These are phyloP conservation scores for Pammene aurita DNA, from an alignment of 2,888 invertebrate genomes.

Conservation along the genomic window DNA sequence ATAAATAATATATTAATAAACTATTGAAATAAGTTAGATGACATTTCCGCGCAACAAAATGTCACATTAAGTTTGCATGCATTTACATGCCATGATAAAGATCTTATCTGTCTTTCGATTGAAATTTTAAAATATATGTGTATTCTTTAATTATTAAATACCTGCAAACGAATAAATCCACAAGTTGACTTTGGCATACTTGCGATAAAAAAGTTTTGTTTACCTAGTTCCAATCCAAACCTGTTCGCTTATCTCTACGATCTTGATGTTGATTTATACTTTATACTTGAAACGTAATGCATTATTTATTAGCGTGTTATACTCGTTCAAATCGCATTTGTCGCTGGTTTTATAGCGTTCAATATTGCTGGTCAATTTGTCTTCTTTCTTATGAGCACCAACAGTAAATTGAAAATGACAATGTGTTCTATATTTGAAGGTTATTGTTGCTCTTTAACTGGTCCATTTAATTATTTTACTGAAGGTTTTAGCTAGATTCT, in stretches of 20 bases:
- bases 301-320: slow-evolving; percentile 36
- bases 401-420: neutral
- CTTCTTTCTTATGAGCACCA: slow-evolving; percentile 3
- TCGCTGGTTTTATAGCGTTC: slow-evolving; percentile 22
- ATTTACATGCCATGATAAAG: no score
- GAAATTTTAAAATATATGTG: no score
- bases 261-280: slow-evolving; percentile 34
- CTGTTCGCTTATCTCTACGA: slow-evolving; percentile 13
- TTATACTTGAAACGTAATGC: slow-evolving; percentile 23
- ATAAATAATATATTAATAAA: no score
- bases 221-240: slow-evolving; percentile 1
- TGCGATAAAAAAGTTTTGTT: neutral
- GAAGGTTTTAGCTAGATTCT: no score
- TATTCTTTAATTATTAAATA: no score
- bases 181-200: slow-evolving; percentile 11
- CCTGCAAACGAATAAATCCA: slow-evolving; percentile 1
- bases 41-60: no score
- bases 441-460: neutral
- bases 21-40: no score
- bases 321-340: slow-evolving; percentile 15
- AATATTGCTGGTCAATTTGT: slow-evolving; percentile 10
- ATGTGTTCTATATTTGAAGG: neutral
- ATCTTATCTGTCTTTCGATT: no score
- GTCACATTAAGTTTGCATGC: no score
- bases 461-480: neutral